Conservation (phyloP, 2,888 invertebrate genomes). For the Andrena praecox region DNA sequence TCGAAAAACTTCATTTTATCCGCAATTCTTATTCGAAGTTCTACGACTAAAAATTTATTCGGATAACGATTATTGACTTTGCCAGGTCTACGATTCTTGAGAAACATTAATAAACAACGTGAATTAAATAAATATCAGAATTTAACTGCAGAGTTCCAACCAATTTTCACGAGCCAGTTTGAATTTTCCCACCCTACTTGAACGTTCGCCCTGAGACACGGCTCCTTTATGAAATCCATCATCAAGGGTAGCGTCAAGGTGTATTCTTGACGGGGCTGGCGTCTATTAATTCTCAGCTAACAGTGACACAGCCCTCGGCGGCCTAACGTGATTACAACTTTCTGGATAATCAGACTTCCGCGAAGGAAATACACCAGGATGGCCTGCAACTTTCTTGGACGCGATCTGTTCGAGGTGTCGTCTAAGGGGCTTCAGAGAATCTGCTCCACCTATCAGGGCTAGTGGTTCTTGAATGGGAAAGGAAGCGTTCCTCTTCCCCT, state of each 20-base stretch:
- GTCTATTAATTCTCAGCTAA: constrained; percentile 69
- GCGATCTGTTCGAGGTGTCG: constrained; percentile 22
- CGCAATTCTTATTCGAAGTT: no score
- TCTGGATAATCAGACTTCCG: constrained; percentile 69
- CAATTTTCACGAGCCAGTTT: constrained; percentile 22
- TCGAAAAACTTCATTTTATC: no score
- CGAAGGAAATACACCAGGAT: constrained; percentile 49
- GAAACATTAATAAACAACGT: no score
- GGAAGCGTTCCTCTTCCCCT: background rate
- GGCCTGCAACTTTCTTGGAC: constrained; percentile 38
- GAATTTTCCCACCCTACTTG: constrained; percentile 41
- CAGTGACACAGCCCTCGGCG: constrained; percentile 64
- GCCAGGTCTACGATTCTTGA: no score
- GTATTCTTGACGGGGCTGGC: constrained; percentile 56
- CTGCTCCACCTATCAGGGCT: constrained; percentile 16
- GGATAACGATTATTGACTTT: no score
- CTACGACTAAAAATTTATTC: no score
- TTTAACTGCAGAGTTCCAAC: background rate
- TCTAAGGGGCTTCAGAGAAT: constrained; percentile 42
- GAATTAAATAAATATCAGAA: background rate
- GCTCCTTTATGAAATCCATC: constrained; percentile 66
- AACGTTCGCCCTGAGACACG: constrained; percentile 19
- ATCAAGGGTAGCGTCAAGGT: constrained; percentile 30
- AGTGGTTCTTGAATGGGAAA: constrained; percentile 19
- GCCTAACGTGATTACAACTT: constrained; percentile 70